Evolutionary conservation across 2,888 invertebrate species (phyloP).

Genomic region (Biston stratarius): DNA sequence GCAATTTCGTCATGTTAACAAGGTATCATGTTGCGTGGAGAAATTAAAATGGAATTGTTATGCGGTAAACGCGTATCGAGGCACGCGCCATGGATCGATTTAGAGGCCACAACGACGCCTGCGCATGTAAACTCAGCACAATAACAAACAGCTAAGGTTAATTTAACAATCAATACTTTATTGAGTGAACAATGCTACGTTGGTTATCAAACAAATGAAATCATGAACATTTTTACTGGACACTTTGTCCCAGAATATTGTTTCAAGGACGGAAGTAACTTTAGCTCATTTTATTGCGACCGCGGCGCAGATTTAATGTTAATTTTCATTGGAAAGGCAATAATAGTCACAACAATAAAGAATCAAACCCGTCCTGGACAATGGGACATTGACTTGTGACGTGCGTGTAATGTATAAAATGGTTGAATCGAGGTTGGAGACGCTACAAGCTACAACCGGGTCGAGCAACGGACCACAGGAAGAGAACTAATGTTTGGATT

Average conservation of each 20-base stretch:
- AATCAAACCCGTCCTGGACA: constrained; percentile 26
- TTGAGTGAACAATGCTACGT: constrained; percentile 19
- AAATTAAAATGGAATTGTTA: constrained; percentile 65
- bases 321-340: constrained; percentile 2
- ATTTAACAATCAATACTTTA: constrained; percentile 35
- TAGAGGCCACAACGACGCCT: constrained; percentile 59
- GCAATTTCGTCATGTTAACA: constrained; percentile 46
- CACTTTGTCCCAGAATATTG: not conserved
- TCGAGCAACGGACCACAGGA: constrained; percentile 29
- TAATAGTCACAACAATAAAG: constrained; percentile 27
- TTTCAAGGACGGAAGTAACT: not conserved
- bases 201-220: constrained; percentile 18
- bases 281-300: constrained; percentile 3
- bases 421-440: constrained; percentile 25
- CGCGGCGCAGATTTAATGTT: not conserved
- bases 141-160: constrained; percentile 42
- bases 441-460: constrained; percentile 29
- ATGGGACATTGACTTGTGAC: constrained; percentile 38
- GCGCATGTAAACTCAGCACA: constrained; percentile 50
- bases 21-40: constrained; percentile 52
- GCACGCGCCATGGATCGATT: constrained; percentile 70
- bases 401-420: constrained; percentile 37
- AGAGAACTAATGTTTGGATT: constrained; percentile 8
- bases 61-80: constrained; percentile 65
- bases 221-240: constrained; percentile 6